Conservation (phyloP, 2,797 vertebrate species). For the Gila robusta region DNA sequence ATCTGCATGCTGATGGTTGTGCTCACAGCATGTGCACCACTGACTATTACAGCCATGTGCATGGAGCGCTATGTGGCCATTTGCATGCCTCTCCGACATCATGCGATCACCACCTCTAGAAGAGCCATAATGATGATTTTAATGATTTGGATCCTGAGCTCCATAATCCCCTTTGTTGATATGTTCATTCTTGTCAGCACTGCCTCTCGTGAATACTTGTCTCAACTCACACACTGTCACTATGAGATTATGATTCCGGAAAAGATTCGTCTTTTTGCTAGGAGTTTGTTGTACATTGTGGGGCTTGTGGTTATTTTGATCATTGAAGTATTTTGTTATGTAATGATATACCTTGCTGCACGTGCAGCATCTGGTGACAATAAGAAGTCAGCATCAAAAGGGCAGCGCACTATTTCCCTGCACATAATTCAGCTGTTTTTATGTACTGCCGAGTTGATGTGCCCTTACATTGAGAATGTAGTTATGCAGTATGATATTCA, state of each 20-base stretch:
- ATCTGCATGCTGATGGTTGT: constrained; percentile 58
- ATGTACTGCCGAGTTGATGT: constrained; percentile 53
- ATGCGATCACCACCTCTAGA: constrained; percentile 54
- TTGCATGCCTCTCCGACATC: constrained; percentile 63
- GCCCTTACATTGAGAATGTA: constrained; percentile 56
- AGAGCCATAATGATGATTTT: constrained; percentile 49
- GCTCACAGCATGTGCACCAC: constrained; percentile 54
- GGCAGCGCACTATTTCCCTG: constrained; percentile 59
- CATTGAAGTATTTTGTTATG: constrained; percentile 56
- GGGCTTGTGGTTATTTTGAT: constrained; percentile 43
- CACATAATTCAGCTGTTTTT: constrained; percentile 62
- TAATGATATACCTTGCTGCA: constrained; percentile 60
- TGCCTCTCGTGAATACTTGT: constrained; percentile 46
- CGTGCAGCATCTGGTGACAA: constrained; percentile 58
- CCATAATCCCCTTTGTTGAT: constrained; percentile 46
- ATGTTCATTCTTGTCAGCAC: constrained; percentile 51
- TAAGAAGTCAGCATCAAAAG: constrained; percentile 55
- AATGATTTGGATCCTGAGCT: constrained; percentile 55
- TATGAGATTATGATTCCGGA: constrained; percentile 58
- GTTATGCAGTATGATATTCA: constrained; percentile 42
- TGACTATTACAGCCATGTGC: constrained; percentile 66
- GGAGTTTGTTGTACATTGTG: constrained; percentile 12
- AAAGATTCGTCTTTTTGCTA: constrained; percentile 45
- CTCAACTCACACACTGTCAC: constrained; percentile 49
- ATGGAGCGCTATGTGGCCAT: constrained; percentile 67